Base-by-base conservation (phyloP, 2,797 vertebrate genomes). In the Parotocinclus haroldoi region DNA sequence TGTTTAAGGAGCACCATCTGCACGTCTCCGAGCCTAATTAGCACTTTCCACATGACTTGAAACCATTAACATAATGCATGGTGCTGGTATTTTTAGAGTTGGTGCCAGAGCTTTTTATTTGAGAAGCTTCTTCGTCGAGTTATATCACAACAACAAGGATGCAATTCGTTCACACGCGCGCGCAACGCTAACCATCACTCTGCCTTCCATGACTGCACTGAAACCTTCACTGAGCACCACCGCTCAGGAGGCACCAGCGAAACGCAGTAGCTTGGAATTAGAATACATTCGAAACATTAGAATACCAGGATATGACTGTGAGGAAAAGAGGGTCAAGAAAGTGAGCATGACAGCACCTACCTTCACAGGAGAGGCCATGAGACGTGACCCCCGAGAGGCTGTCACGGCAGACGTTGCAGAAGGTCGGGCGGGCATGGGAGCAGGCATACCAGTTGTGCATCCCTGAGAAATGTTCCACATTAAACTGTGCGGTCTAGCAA, bases 401-500 rank as follows among this genome's bases (percentile, higher is more conserved):
- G 80, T 99, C 96, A 81, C 96, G 91, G 78, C 96, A 99, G 75
- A 98, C 96, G n/a, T 99, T 98, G 75, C 96, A 99, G 85, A 98
- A 99, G 82, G 96, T 99, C 68, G 96, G 96, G 70, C 96, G 92
- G 81, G 96, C 96, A 0, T 99, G 96, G 85, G 96, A 98, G 89
- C 96, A 98, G 91, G 96, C 96, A 78, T 98, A 98, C 96, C 96
- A 99, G 93, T 99, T 99, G 91, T 99, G 96, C 94, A 96, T 98
- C 92, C 96, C 96, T 96, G 96, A 99, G 95, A 99, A 99, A 93
- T 98, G 96, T 88, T 98, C 96, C 94, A 98, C 93, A 85, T 97
- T 98, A 92, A 99, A 98, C 93, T 99, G 96, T 88, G 95, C 95
- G 78, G 96, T 96, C 96, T 99, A 89, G 82, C 82, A 88, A 93